Percentiles rank a stretch among this genome's conserved stretches.
phyloP scores from a whole-genome alignment of 2,113 vertebrate genomes.

The Dicentrarchus labrax region DNA sequence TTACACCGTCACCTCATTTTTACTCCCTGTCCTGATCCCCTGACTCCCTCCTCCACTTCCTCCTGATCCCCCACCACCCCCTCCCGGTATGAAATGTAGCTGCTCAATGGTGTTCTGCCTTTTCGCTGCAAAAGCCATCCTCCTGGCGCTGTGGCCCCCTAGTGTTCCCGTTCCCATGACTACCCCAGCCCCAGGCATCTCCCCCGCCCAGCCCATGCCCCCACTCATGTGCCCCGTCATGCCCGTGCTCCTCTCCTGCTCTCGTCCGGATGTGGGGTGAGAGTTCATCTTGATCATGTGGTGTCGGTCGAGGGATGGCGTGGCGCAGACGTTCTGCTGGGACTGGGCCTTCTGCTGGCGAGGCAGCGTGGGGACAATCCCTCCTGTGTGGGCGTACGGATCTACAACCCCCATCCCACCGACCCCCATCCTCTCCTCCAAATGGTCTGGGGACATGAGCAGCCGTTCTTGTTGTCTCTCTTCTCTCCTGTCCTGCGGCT shows the following conservation, averaged over 20 bases:
- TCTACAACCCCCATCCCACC: constrained; percentile 76
- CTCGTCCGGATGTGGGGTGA: constrained; percentile 86
- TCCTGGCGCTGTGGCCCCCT: constrained; percentile 85
- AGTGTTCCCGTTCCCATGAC: constrained; percentile 89
- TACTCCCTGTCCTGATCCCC: constrained; percentile 89
- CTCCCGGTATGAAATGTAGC: constrained; percentile 93
- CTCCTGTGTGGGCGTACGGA: constrained; percentile 78
- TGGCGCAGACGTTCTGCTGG: constrained; percentile 90
- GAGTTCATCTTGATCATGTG: constrained; percentile 93
- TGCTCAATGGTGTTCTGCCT: constrained; percentile 94
- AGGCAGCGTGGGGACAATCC: constrained; percentile 83
- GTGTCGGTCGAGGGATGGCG: constrained; percentile 88
- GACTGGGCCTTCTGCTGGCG: constrained; percentile 90
- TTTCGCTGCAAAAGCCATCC: constrained; percentile 90
- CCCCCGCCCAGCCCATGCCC: constrained; percentile 83
- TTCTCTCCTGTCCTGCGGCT: constrained; percentile 79
- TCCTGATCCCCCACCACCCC: constrained; percentile 78
- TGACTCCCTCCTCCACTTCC: constrained; percentile 84
- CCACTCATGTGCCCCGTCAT: constrained; percentile 82
- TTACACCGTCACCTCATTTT: constrained; percentile 95
- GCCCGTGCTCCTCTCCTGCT: constrained; percentile 82
- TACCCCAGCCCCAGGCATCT: constrained; percentile 80
- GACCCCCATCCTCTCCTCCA: constrained; percentile 84
- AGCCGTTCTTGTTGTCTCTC: constrained; percentile 80
- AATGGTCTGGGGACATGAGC: constrained; percentile 91